phyloP scores from a whole-genome alignment of 1,140 invertebrate genomes.

The Arctopsyche grandis region DNA sequence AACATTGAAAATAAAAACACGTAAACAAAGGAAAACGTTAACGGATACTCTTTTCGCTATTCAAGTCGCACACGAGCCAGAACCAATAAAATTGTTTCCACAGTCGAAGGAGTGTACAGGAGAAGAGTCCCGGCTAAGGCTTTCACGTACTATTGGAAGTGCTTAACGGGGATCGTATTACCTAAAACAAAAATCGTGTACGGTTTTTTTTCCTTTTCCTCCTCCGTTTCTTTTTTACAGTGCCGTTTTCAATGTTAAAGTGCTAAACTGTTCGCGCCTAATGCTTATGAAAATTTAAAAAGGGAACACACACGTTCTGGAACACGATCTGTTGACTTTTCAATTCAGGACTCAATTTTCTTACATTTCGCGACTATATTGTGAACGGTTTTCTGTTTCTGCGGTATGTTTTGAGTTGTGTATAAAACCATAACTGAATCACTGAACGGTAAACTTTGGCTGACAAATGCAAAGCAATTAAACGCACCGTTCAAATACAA shows the following conservation, averaged over 20 bases:
- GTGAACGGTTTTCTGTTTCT: too few relatives aligned
- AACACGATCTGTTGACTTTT: too few relatives aligned
- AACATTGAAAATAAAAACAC: too few relatives aligned
- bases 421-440: constrained; percentile 2
- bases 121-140: not conserved
- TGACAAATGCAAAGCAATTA: constrained; percentile 14
- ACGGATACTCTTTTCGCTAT: not conserved
- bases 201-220: not conserved
- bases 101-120: not conserved
- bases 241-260: not conserved
- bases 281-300: too few relatives aligned
- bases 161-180: constrained; percentile 17
- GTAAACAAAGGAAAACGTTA: too few relatives aligned
- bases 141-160: not conserved
- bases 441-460: not conserved
- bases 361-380: too few relatives aligned
- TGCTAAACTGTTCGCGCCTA: too few relatives aligned
- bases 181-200: constrained; percentile 24
- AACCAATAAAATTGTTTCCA: not conserved
- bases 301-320: too few relatives aligned
- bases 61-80: not conserved
- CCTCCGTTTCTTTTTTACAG: not conserved
- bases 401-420: not conserved
- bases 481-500: not conserved
- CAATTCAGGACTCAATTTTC: too few relatives aligned